Evolutionary conservation across 2,797 vertebrate species (phyloP).

Genomic region (Macroramphosus scolopax): DNA sequence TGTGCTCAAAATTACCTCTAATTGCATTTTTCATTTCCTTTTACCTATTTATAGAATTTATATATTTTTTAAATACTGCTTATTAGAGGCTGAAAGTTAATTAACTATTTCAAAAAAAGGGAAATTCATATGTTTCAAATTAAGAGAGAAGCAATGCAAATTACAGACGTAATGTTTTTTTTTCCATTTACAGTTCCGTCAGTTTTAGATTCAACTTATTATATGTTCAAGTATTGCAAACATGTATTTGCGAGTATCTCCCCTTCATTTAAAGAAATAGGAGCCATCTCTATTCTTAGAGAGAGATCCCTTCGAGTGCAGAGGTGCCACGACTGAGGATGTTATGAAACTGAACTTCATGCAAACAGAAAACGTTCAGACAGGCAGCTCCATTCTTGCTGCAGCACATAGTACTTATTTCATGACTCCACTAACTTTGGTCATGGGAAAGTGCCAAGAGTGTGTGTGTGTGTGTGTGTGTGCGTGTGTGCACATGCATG

Average conservation of each 20-base stretch:
- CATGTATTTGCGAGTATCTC: conserved; percentile 1
- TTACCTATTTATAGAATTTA: too few species aligned
- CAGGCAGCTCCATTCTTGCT: conserved; percentile 47
- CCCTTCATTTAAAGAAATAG: too few species aligned
- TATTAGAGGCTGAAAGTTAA: too few species aligned
- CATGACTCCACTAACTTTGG: conserved; percentile 65
- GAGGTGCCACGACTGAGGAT: conserved; percentile 56
- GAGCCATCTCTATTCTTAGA: conserved; percentile 45
- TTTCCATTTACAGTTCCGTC: not conserved
- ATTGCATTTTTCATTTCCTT: too few species aligned
- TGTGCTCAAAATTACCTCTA: too few species aligned
- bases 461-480: conserved; percentile 11
- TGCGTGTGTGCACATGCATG: conserved; percentile 10
- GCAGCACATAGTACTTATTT: conserved; percentile 60
- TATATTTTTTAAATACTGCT: too few species aligned
- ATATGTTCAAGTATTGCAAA: not conserved
- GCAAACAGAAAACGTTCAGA: conserved; percentile 35
- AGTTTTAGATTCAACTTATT: not conserved
- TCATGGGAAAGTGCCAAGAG: conserved; percentile 39
- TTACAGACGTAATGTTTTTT: too few species aligned
- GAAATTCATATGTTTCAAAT: too few species aligned
- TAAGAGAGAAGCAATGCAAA: too few species aligned
- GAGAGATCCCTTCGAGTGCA: conserved; percentile 21
- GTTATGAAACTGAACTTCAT: conserved; percentile 58
- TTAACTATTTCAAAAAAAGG: too few species aligned